A percentile compares a stretch with the other conserved stretches of the same genome.
These are phyloP conservation scores for Leptopilina syphax DNA, from an alignment of 2,888 invertebrate genomes.

Conservation along the genomic window DNA sequence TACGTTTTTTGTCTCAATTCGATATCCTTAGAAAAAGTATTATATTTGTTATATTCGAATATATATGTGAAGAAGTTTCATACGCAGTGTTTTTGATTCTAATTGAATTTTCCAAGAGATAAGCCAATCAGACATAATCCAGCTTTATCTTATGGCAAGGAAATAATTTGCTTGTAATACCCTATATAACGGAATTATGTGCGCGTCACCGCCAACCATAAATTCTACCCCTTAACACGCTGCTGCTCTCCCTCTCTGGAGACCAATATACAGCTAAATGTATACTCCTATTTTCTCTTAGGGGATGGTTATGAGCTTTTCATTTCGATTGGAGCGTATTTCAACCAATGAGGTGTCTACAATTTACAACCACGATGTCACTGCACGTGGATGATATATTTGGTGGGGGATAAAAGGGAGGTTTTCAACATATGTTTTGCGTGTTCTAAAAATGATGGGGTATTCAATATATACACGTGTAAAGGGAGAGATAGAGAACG, in stretches of 20 bases:
- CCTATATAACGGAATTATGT: slow-evolving; percentile 60
- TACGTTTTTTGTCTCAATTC: no score
- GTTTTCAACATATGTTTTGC: slow-evolving; percentile 57
- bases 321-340: slow-evolving; percentile 23
- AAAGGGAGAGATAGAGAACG: neutral
- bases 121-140: slow-evolving; percentile 44
- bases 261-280: slow-evolving; percentile 13
- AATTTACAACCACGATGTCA: slow-evolving; percentile 49
- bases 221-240: slow-evolving; percentile 22
- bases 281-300: slow-evolving; percentile 2
- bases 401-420: slow-evolving; percentile 47
- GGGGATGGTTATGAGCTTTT: slow-evolving; percentile 20
- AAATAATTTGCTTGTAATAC: slow-evolving; percentile 51
- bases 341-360: slow-evolving; percentile 49
- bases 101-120: slow-evolving; percentile 24
- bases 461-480: neutral
- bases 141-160: slow-evolving; percentile 52
- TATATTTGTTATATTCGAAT: no score
- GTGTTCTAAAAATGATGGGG: slow-evolving; percentile 42
- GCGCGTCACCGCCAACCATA: slow-evolving; percentile 49
- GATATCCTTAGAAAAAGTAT: no score
- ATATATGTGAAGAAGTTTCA: neutral
- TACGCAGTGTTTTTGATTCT: neutral
- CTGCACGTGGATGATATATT: slow-evolving; percentile 43
- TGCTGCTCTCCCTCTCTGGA: neutral